phyloP scores from a whole-genome alignment of 2,888 invertebrate species.

The Xestia xanthographa region DNA sequence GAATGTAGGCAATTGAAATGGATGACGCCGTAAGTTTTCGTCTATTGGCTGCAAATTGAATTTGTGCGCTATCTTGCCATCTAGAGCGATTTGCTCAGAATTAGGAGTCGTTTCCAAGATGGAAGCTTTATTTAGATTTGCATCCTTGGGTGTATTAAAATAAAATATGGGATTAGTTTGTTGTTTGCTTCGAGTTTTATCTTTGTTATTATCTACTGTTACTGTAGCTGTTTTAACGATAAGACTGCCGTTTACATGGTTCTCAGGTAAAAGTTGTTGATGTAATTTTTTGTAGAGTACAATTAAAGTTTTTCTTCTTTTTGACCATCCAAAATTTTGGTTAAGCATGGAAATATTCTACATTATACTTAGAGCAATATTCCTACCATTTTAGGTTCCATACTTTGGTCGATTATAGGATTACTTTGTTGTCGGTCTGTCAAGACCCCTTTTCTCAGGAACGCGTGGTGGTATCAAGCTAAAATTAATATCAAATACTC shows the following conservation, averaged over 20 bases:
- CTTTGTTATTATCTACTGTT: background rate
- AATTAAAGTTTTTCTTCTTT: background rate
- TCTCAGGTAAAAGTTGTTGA: background rate
- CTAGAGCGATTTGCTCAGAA: slow-evolving; percentile 47
- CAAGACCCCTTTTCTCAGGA: too few relatives aligned
- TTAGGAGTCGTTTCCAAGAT: slow-evolving; percentile 36
- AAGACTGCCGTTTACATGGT: background rate
- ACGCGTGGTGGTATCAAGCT: too few relatives aligned
- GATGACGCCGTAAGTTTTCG: slow-evolving; percentile 57
- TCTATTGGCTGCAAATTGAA: slow-evolving; percentile 63
- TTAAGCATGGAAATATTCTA: background rate
- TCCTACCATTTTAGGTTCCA: background rate
- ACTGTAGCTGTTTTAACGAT: background rate
- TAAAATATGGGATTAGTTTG: slow-evolving; percentile 44
- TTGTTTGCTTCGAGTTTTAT: slow-evolving; percentile 10
- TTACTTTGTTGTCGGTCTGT: too few relatives aligned
- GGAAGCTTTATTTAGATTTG: slow-evolving; percentile 43
- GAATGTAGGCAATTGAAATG: slow-evolving; percentile 53
- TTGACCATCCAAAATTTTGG: background rate
- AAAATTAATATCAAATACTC: too few relatives aligned
- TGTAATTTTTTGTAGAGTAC: background rate
- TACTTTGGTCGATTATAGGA: too few relatives aligned
- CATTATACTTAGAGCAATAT: background rate
- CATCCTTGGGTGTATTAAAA: slow-evolving; percentile 35
- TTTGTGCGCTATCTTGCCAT: slow-evolving; percentile 56